Conservation (phyloP, 2,797 vertebrate species). For the Lacerta bilineata region DNA sequence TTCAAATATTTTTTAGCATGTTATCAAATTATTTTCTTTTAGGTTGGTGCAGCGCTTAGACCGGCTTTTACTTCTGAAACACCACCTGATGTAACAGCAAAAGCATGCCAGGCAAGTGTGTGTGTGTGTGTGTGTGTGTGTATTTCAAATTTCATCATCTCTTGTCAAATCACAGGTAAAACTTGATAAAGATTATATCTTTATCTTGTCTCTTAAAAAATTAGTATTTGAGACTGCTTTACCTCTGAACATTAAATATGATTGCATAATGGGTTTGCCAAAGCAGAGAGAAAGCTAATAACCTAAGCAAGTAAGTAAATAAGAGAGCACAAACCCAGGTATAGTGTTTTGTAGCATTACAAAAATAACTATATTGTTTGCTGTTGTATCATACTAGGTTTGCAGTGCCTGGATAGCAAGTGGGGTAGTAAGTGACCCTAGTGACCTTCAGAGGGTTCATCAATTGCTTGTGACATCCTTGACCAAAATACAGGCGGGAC, state of each 20-base stretch:
- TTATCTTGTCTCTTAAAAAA: neutral
- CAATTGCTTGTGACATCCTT: slow-evolving; percentile 90
- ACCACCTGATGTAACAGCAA: slow-evolving; percentile 91
- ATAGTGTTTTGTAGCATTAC: neutral
- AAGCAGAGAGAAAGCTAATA: neutral
- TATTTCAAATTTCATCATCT: slow-evolving; percentile 34
- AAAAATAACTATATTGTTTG: slow-evolving; percentile 21
- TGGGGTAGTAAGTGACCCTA: slow-evolving; percentile 91
- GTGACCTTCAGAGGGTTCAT: slow-evolving; percentile 91
- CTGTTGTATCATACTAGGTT: slow-evolving; percentile 80
- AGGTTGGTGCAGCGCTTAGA: slow-evolving; percentile 95
- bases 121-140: too few species aligned
- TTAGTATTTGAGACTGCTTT: neutral
- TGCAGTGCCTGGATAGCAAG: slow-evolving; percentile 95
- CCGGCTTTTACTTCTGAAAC: slow-evolving; percentile 91
- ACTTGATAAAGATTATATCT: neutral
- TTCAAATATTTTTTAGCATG: neutral
- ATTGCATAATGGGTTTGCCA: neutral
- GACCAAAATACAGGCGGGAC: slow-evolving; percentile 86
- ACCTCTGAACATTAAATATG: neutral
- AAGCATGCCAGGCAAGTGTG: slow-evolving; percentile 90
- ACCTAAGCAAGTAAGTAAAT: neutral
- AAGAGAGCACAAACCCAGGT: neutral
- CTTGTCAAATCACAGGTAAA: neutral
- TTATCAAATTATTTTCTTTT: slow-evolving; percentile 60